A percentile compares a stretch with the other conserved stretches of the same genome.
These are phyloP conservation scores for Parazoanthus darwini DNA, from an alignment of 92 coral and sea anemone species.

Conservation along the genomic window DNA sequence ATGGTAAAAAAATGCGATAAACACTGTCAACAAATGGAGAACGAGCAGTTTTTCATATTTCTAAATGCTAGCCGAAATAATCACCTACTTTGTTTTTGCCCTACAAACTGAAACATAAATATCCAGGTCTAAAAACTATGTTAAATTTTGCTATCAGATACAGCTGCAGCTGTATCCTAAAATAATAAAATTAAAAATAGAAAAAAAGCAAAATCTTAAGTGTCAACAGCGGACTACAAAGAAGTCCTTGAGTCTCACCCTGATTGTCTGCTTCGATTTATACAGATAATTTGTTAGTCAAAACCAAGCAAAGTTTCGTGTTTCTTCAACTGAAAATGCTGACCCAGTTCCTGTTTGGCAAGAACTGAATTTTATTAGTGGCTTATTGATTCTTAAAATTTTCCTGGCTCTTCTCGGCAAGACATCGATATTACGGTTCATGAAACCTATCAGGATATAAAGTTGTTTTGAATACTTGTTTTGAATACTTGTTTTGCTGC, in stretches of 20 bases:
- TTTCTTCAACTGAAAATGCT: too few relatives aligned
- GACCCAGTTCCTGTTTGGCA: too few relatives aligned
- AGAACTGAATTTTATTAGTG: too few relatives aligned
- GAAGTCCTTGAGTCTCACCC: not conserved
- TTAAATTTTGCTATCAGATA: not conserved
- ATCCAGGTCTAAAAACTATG: not conserved
- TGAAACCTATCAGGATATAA: not conserved
- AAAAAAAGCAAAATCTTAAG: too few relatives aligned
- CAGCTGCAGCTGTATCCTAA: not conserved
- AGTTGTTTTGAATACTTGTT: not conserved
- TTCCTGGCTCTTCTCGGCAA: too few relatives aligned
- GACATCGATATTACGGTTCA: not conserved
- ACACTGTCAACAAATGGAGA: not conserved
- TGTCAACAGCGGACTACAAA: not conserved
- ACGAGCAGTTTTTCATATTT: not conserved
- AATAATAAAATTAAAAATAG: not conserved
- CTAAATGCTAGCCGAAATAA: not conserved
- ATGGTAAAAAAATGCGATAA: not conserved
- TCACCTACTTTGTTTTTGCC: not conserved
- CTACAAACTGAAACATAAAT: not conserved
- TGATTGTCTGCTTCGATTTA: too few relatives aligned
- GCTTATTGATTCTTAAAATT: too few relatives aligned
- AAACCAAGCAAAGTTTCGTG: too few relatives aligned
- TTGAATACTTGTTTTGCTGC: not conserved
- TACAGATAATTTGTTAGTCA: too few relatives aligned